These are phyloP conservation scores for Drosophila melanosoma DNA, from an alignment of 2,888 invertebrate genomes.

Conservation along the genomic window DNA sequence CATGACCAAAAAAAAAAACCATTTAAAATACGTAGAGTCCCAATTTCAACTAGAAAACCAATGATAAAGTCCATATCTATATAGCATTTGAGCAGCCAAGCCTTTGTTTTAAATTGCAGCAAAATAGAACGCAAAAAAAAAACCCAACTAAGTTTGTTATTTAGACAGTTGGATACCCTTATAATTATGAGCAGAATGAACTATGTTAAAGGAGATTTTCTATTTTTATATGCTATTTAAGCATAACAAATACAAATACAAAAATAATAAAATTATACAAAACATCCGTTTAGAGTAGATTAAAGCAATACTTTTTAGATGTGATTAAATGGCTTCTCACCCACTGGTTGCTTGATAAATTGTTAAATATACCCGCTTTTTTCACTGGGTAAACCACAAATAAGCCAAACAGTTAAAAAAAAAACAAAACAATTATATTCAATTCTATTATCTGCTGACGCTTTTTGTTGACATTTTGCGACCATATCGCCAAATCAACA, in stretches of 20 bases:
- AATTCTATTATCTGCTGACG: constrained; percentile 66
- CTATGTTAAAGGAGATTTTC: neutral
- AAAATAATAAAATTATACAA: neutral
- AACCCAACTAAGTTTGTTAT: neutral
- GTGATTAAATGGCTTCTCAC: neutral
- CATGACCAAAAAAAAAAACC: constrained; percentile 34
- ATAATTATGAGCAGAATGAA: neutral
- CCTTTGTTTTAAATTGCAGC: constrained; percentile 63
- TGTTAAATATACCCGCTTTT: constrained; percentile 9
- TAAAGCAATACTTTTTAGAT: neutral
- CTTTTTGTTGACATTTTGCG: constrained; percentile 62
- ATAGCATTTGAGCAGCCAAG: constrained; percentile 42
- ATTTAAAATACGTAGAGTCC: neutral
- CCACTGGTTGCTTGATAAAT: constrained; percentile 6
- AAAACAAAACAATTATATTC: constrained; percentile 48
- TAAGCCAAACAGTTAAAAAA: constrained; percentile 48
- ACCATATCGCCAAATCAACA: constrained; percentile 47
- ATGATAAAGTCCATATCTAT: constrained; percentile 21
- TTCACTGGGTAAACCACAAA: constrained; percentile 14
- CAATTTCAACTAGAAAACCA: constrained; percentile 11
- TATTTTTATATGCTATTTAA: neutral
- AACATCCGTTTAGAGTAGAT: neutral
- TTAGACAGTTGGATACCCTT: constrained; percentile 23
- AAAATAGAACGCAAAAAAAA: constrained; percentile 7
- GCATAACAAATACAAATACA: neutral